These are phyloP conservation scores for Cecropterus lyciades DNA, from an alignment of 1,140 invertebrate species.

Conservation along the genomic window DNA sequence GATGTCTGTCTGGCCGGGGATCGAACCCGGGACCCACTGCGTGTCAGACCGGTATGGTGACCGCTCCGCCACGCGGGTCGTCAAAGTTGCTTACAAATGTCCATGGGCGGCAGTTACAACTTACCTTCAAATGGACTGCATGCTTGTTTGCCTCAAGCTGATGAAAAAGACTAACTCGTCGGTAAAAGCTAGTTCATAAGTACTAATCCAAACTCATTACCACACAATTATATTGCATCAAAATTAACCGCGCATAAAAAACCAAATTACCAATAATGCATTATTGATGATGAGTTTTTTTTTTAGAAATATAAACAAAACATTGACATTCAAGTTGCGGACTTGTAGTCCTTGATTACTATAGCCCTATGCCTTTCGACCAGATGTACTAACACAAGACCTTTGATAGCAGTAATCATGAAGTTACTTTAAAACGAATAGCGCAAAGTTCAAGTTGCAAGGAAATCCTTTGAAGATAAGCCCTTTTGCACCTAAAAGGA, in stretches of 20 bases:
- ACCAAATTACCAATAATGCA: constrained; percentile 46
- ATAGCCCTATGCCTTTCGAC: constrained; percentile 36
- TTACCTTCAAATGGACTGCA: too few relatives aligned
- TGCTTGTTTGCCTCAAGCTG: too few relatives aligned
- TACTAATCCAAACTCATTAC: background rate
- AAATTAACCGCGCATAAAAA: constrained; percentile 39
- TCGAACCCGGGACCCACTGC: too few relatives aligned
- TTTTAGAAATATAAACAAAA: constrained; percentile 56
- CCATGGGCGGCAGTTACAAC: too few relatives aligned
- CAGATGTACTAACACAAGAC: constrained; percentile 2
- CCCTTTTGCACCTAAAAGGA: constrained; percentile 2
- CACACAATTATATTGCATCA: constrained; percentile 19
- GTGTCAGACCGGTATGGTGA: too few relatives aligned
- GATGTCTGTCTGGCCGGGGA: too few relatives aligned
- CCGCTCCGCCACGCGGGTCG: too few relatives aligned
- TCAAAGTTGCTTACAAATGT: too few relatives aligned
- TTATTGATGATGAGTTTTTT: constrained; percentile 49
- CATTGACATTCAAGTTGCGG: constrained; percentile 53
- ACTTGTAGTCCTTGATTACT: constrained; percentile 54
- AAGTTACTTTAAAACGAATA: background rate
- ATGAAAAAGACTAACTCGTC: too few relatives aligned
- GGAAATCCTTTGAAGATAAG: constrained; percentile 25
- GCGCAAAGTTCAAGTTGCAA: constrained; percentile 19
- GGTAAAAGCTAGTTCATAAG: too few relatives aligned
- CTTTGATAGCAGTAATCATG: constrained; percentile 5